Conservation (phyloP, 1,140 invertebrate genomes). For the Hydropsyche tenuis region DNA sequence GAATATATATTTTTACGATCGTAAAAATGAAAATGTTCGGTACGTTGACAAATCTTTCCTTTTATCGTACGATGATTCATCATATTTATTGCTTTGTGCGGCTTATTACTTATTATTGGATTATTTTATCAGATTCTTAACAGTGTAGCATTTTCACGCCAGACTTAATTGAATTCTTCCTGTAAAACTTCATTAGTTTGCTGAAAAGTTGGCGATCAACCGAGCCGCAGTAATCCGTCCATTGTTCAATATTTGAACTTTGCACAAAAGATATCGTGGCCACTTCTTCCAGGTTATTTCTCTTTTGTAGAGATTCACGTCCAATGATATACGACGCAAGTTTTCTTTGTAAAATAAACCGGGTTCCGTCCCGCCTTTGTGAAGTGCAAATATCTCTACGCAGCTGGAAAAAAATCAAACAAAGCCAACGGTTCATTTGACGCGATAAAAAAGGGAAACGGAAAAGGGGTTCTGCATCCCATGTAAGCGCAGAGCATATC, state of each 20-base stretch:
- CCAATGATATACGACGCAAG: slow-evolving; percentile 30
- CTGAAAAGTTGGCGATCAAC: background rate
- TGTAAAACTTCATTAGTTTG: slow-evolving; percentile 6
- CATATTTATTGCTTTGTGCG: no score
- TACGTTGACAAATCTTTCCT: no score
- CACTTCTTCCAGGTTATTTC: slow-evolving; percentile 24
- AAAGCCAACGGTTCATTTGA: slow-evolving; percentile 17
- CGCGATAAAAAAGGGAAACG: background rate
- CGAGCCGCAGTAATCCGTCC: slow-evolving; percentile 12
- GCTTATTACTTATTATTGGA: no score
- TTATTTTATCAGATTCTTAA: no score
- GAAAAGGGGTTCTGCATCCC: background rate
- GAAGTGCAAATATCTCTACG: slow-evolving; percentile 27
- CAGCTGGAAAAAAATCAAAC: slow-evolving; percentile 31
- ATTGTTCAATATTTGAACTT: slow-evolving; percentile 17
- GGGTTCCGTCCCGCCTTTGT: background rate
- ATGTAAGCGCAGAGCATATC: background rate
- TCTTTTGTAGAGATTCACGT: background rate
- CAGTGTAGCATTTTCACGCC: no score
- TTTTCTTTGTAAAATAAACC: slow-evolving; percentile 35
- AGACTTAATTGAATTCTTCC: background rate
- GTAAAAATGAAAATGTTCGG: no score
- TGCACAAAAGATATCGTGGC: background rate
- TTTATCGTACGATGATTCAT: no score
- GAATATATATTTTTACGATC: slow-evolving; percentile 6